Percentiles rank a stretch among this genome's conserved stretches.
Conservation (phyloP, 2,797 vertebrate genomes). For the Mus caroli region DNA sequence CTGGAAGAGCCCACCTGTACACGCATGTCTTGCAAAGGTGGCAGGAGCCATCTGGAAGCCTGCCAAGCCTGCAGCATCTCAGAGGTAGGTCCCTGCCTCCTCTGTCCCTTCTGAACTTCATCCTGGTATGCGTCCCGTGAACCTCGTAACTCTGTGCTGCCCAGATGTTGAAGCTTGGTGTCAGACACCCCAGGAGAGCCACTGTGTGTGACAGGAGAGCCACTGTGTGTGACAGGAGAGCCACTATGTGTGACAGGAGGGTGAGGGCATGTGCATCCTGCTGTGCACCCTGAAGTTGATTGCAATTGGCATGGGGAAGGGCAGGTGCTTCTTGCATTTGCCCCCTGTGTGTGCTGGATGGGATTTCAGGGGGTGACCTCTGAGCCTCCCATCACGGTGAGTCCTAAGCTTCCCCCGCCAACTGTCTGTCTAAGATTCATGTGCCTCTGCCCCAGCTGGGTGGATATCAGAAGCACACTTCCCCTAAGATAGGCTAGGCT, state of each 20-base stretch:
- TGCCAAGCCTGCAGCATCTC: not conserved
- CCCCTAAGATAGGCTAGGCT: not conserved
- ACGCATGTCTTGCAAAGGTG: not conserved
- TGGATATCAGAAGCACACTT: not conserved
- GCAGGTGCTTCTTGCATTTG: not conserved
- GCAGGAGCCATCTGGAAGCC: not conserved
- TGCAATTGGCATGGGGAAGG: rapidly evolving
- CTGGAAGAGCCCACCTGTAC: not conserved
- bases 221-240: not conserved
- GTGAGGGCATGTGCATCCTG: rapidly evolving
- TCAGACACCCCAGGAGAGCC: not conserved
- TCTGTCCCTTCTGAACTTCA: not conserved
- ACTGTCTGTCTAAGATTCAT: not conserved
- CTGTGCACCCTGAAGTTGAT: not conserved
- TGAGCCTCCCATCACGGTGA: rapidly evolving
- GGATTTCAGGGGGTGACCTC: not conserved
- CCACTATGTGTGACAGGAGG: not conserved
- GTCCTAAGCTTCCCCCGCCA: not conserved
- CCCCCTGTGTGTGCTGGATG: not conserved
- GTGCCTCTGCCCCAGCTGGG: not conserved
- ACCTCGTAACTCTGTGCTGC: not conserved
- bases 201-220: rapidly evolving
- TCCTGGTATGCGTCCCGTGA: rapidly evolving
- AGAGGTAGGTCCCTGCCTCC: not conserved
- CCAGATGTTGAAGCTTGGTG: not conserved